Evolutionary conservation across 2,888 invertebrate species (phyloP).

Genomic region (Acanthococcus lagerstroemiae): DNA sequence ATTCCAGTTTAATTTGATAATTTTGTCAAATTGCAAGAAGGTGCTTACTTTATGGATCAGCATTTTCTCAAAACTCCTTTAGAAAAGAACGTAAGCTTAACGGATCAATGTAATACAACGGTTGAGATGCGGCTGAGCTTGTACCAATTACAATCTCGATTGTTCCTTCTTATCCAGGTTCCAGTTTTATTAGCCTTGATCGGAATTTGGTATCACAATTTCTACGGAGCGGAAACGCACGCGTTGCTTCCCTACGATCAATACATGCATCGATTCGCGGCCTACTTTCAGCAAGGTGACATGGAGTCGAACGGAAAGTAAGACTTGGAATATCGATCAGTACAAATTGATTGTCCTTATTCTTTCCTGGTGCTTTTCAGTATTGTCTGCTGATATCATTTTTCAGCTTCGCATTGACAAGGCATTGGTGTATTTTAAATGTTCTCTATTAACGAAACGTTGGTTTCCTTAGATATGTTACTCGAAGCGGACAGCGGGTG

Average conservation of each 20-base stretch:
- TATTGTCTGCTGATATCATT: no score
- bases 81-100: constrained; percentile 70
- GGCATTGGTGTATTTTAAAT: no score
- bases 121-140: no score
- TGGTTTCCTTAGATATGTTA: constrained; percentile 50
- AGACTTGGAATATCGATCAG: not conserved
- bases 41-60: constrained; percentile 87
- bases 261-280: constrained; percentile 95
- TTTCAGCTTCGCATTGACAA: no score
- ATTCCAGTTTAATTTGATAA: no score
- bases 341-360: no score
- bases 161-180: constrained; percentile 48
- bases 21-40: constrained; percentile 81
- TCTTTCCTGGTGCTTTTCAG: no score
- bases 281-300: constrained; percentile 99
- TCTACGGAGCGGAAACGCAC: constrained; percentile 90
- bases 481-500: constrained; percentile 54
- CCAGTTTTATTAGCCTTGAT: constrained; percentile 87
- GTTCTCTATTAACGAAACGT: no score
- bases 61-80: constrained; percentile 81
- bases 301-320: constrained; percentile 99
- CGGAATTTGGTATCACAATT: constrained; percentile 90
- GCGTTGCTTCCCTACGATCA: constrained; percentile 97
- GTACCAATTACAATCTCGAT: no score
- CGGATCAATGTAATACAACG: constrained; percentile 22